Base-by-base conservation (phyloP, 64 coral and sea anemone species). In the Pocillopora verrucosa region DNA sequence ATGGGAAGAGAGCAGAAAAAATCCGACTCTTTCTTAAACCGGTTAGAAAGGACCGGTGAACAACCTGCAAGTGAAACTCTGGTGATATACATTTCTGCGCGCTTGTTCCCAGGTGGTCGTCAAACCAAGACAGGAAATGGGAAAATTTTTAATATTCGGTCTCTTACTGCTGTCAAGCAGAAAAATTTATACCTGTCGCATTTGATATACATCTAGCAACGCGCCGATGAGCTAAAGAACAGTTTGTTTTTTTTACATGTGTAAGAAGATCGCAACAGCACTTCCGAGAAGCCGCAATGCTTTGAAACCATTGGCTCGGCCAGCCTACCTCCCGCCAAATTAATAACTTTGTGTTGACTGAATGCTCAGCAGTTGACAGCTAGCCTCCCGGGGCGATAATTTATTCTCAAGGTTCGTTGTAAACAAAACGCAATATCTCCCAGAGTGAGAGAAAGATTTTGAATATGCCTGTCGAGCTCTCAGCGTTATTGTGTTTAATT, bases 381-480 rank as follows among this genome's bases (percentile, higher is more conserved):
- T 85, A 72, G 82, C 82, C 82, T 85, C 82, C 82, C 82, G 82
- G 82, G 65, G 82, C 65, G 82, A 38, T 85, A 85, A 85, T 85
- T 85, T 85, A 85, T 85, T 85, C 82, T 58, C 82, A 85, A 84
- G 63, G 62, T 19, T 9, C 10, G 37, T 11, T 57, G 82, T 85
- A 85, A 85, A 85, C 82, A 85, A 85, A 72, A 70, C 82, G 82
- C 82, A 85, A 85, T 85, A 85, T 85, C 63, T 57, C 36, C 24
- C 82, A 14, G 65, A 30, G 82, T 65, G 65, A 37, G 82, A 85
- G 36, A 57, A 37, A 85, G 82, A 25, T 72, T 72, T 57, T 84
- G 20, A n/a, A 15, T 85, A 3, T 4, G 36, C 65, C 82, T 58
- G 61, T 85, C 12, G 82, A 2, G 82, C 16, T 45, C 60, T 15